Conservation (phyloP, 2,797 vertebrate species). For the Acanthiza pusilla region DNA sequence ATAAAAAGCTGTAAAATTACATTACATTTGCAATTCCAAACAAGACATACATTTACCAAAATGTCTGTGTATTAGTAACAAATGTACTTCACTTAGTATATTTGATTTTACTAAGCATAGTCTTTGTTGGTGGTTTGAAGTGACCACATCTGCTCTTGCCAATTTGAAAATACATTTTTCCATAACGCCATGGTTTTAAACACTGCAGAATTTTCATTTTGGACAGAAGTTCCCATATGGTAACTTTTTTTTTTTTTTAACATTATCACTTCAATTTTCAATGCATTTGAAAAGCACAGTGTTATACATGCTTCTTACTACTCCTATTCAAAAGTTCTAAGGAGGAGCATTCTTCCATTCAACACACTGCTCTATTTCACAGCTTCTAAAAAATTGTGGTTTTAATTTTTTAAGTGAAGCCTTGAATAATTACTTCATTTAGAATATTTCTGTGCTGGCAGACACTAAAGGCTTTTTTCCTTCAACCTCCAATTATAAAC, state of each 20-base stretch:
- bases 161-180: neutral
- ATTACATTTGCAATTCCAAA: slow-evolving; percentile 8
- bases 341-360: neutral
- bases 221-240: neutral
- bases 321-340: neutral
- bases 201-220: neutral
- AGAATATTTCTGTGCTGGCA: slow-evolving; percentile 1
- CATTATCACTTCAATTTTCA: neutral
- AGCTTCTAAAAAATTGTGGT: neutral
- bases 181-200: neutral
- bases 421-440: slow-evolving; percentile 16
- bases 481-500: slow-evolving; percentile 18
- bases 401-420: neutral
- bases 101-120: neutral
- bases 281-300: neutral
- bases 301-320: neutral
- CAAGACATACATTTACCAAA: neutral
- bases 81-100: neutral
- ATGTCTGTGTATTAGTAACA: neutral
- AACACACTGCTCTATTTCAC: neutral
- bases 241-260: neutral
- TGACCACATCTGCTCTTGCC: neutral
- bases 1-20: neutral
- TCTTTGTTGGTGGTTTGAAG: neutral
- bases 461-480: neutral